Evolutionary conservation across 2,888 invertebrate species (phyloP), one percentile per base, ranked within the genome.

Genomic region (Dicycla oo): DNA sequence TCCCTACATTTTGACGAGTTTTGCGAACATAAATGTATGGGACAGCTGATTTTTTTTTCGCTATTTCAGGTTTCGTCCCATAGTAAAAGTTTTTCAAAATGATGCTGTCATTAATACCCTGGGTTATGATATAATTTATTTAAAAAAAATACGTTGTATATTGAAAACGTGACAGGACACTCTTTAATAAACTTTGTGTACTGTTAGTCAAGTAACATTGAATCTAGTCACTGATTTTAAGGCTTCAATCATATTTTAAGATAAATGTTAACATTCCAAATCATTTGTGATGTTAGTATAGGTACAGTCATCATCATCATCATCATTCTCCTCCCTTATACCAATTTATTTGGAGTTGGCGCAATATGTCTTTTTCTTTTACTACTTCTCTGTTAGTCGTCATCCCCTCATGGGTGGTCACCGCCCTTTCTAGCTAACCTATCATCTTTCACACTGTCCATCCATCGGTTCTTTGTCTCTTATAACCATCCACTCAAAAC

Each of bases 161-260:
- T n/a, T 62, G 26, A 49, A 65, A 30, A 51, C 8, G 40, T 43
- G 20, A 1, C 5, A 30, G 67, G 23, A n/a, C 40, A n/a, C 2
- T 20, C 10, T 26, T 10, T 15, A 62, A 38, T 49, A 49, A 40
- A n/a, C 6, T 68, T 20, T 15, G 10, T 38, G 20, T 58, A 49
- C 13, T 11, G 26, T 45, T 23, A 30, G 30, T 26, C 45, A 58
- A 60, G 56, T 15, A 57, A 49, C 8, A 40, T 47, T 30, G 8
- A 57, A 40, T 69, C 70, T 70, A 71, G 70, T 70, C 57, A 57
- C 20, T 20, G 20, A 70, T 23, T 20, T 43, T 57, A 57, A 34
- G 23, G 18, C 1, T 43, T 70, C 3, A 40, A 70, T 38, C 1
- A 5, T 53, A 34, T 43, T 51, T 69, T 45, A 58, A 70, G 18